These are phyloP conservation scores for Volucella inanis DNA, from an alignment of 2,888 invertebrate genomes.

Conservation along the genomic window DNA sequence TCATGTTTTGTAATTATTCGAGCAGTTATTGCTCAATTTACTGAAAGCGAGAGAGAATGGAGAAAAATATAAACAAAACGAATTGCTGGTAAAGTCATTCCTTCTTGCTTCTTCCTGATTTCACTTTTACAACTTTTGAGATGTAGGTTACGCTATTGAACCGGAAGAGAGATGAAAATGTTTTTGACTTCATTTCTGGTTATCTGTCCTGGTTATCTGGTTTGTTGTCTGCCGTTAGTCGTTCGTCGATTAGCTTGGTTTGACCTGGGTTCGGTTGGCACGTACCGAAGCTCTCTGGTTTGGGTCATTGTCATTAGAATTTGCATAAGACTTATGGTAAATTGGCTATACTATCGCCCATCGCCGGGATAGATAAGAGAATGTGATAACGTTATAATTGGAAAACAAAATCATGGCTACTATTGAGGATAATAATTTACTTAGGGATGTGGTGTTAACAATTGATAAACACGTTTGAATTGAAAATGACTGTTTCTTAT, in stretches of 20 bases:
- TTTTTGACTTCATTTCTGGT: constrained; percentile 30
- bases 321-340: constrained; percentile 22
- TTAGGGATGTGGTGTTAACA: too few species aligned
- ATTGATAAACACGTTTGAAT: too few species aligned
- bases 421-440: too few species aligned
- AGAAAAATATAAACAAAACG: constrained; percentile 35
- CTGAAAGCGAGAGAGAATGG: constrained; percentile 2
- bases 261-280: background rate
- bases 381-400: background rate
- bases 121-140: constrained; percentile 58
- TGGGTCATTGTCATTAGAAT: constrained; percentile 19
- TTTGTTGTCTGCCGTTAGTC: background rate
- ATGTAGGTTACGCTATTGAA: constrained; percentile 59
- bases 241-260: too few species aligned
- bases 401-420: background rate
- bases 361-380: background rate
- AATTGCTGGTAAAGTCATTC: constrained; percentile 30
- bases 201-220: constrained; percentile 7
- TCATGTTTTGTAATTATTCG: constrained; percentile 65
- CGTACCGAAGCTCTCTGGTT: background rate
- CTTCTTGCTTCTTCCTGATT: constrained; percentile 67
- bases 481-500: too few species aligned
- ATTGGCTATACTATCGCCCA: background rate
- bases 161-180: constrained; percentile 43
- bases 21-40: constrained; percentile 62